Evolutionary conservation across 2,888 invertebrate species (phyloP).

Genomic region (Chouioia cunea): DNA sequence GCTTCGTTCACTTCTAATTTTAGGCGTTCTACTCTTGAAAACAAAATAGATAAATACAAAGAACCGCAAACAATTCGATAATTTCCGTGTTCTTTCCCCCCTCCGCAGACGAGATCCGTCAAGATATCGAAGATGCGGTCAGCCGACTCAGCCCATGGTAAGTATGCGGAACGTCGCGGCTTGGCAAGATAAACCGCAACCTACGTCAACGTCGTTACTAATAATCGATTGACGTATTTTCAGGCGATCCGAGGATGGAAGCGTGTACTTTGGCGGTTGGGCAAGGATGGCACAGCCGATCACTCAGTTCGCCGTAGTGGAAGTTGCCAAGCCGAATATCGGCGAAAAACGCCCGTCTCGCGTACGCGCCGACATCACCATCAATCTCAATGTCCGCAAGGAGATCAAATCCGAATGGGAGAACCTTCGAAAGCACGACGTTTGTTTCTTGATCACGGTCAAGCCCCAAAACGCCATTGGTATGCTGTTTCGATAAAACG

Average conservation of each 20-base stretch:
- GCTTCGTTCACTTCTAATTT: too few relatives aligned
- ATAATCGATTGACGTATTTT: background rate
- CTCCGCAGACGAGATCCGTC: slow-evolving; percentile 95
- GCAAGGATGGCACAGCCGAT: slow-evolving; percentile 98
- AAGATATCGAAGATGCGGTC: slow-evolving; percentile 97
- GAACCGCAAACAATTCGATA: slow-evolving; percentile 11
- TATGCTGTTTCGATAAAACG: too few relatives aligned
- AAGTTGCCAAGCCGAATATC: slow-evolving; percentile 92
- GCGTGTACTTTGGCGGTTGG: slow-evolving; percentile 96
- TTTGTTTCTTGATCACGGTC: slow-evolving; percentile 95
- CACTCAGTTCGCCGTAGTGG: slow-evolving; percentile 91
- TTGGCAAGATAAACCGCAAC: background rate
- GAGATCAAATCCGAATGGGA: slow-evolving; percentile 99
- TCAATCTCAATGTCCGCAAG: slow-evolving; percentile 89
- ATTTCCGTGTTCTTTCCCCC: slow-evolving; percentile 59
- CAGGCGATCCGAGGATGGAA: slow-evolving; percentile 88
- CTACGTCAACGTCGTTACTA: background rate
- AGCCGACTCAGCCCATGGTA: slow-evolving; percentile 95
- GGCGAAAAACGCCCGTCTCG: slow-evolving; percentile 95
- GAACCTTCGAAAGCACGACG: slow-evolving; percentile 95
- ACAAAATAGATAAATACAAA: background rate
- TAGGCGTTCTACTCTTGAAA: too few relatives aligned
- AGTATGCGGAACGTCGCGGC: slow-evolving; percentile 55
- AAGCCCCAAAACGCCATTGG: slow-evolving; percentile 88
- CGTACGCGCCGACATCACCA: slow-evolving; percentile 94